Conservation (phyloP, 2,113 vertebrate genomes). For the Hypanus sabinus region DNA sequence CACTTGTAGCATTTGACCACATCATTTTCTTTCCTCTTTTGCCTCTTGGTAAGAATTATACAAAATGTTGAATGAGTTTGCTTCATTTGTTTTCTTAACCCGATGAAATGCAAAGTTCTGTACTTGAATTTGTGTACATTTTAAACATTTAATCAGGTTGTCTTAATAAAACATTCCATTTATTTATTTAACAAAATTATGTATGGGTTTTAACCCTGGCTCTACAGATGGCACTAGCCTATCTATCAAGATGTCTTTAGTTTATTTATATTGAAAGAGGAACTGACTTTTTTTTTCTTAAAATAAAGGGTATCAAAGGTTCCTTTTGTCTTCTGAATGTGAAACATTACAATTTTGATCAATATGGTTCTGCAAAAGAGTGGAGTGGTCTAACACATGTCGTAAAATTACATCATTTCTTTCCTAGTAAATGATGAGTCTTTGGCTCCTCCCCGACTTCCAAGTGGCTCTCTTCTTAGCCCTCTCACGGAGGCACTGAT, state of each 20-base stretch:
- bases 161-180: background rate
- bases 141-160: background rate
- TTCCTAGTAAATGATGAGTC: too few relatives aligned
- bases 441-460: too few relatives aligned
- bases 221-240: background rate
- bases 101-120: background rate
- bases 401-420: too few relatives aligned
- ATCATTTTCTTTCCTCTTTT: too few relatives aligned
- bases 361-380: too few relatives aligned
- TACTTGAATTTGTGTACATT: background rate
- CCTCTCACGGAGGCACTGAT: too few relatives aligned
- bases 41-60: too few relatives aligned
- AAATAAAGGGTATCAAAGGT: background rate
- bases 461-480: too few relatives aligned
- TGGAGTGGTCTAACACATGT: too few relatives aligned
- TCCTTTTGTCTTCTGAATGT: background rate
- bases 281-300: background rate
- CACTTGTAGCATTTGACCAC: too few relatives aligned
- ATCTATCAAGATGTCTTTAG: background rate
- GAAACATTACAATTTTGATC: too few relatives aligned
- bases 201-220: background rate
- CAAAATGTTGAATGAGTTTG: constrained; percentile 23
- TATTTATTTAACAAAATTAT: constrained; percentile 5
- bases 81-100: constrained; percentile 22
- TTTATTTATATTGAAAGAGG: background rate